phyloP scores from a whole-genome alignment of 2,113 vertebrate species.

The Amblyornis subalaris region DNA sequence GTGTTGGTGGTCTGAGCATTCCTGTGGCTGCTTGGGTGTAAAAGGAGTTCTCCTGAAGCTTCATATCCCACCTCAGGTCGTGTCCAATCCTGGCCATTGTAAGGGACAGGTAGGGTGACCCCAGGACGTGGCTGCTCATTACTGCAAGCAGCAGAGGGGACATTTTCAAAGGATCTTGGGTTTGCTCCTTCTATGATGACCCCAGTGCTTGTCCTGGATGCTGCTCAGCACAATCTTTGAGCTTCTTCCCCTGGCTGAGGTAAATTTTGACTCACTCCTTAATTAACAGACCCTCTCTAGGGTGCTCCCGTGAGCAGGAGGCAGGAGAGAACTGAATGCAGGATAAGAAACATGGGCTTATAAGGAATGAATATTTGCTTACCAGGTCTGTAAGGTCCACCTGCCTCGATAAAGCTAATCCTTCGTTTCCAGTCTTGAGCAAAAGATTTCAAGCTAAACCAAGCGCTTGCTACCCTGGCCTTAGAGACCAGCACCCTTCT shows the following conservation, averaged over 20 bases:
- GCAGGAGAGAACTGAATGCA: not conserved
- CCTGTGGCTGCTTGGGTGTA: not conserved
- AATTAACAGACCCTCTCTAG: not conserved
- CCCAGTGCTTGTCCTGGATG: rapidly evolving
- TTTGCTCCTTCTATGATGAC: not conserved
- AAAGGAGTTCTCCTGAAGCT: not conserved
- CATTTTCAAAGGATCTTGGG: not conserved
- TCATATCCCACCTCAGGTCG: rapidly evolving
- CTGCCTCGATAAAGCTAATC: not conserved
- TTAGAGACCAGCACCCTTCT: not conserved
- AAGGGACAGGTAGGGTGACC: not conserved
- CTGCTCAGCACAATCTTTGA: not conserved
- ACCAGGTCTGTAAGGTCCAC: not conserved
- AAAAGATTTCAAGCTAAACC: not conserved
- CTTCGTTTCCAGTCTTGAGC: not conserved
- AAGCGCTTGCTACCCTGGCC: not conserved
- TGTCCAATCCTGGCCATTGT: not conserved
- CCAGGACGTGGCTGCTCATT: not conserved
- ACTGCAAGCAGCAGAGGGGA: not conserved
- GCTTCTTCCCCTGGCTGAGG: not conserved
- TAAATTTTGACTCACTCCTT: not conserved
- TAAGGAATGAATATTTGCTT: not conserved
- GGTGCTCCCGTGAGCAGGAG: not conserved
- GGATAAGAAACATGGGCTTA: not conserved
- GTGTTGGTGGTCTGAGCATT: not conserved